A percentile compares a stretch with the other conserved stretches of the same genome.
Conservation (phyloP, 2,113 vertebrate genomes). For the Pelobates fuscus region DNA sequence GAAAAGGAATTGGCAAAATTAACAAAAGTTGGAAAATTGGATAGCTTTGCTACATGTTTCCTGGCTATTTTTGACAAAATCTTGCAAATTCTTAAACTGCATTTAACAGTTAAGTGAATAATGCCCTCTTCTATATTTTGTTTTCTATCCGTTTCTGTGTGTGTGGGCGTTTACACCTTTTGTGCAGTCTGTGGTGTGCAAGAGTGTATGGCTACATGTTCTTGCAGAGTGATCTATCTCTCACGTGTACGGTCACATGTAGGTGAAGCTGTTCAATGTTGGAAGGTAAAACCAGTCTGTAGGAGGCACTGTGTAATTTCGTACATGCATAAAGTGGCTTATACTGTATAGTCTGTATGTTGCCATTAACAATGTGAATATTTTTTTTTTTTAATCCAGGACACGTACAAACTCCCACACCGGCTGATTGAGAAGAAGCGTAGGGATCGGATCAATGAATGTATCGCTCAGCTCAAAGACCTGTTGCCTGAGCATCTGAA, state of each 20-base stretch:
- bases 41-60: no score
- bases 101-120: neutral
- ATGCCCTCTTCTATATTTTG: neutral
- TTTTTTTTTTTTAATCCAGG: constrained; percentile 65
- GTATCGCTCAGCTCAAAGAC: constrained; percentile 96
- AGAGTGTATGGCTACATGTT: constrained; percentile 15
- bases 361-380: neutral
- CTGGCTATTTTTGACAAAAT: no score
- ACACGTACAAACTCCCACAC: constrained; percentile 96
- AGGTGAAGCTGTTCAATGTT: neutral
- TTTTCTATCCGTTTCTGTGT: neutral
- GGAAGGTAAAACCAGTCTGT: neutral
- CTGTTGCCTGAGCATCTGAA: constrained; percentile 95
- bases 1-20: no score
- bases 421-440: constrained; percentile 96
- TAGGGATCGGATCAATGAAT: constrained; percentile 95
- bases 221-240: constrained; percentile 20
- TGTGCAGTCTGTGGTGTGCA: neutral
- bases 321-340: no score
- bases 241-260: constrained; percentile 47
- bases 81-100: no score
- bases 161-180: neutral
- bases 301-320: neutral
- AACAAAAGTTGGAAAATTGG: no score
- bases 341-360: neutral